Evolutionary conservation across 2,797 vertebrate species (phyloP).

Genomic region (Balearica regulorum): DNA sequence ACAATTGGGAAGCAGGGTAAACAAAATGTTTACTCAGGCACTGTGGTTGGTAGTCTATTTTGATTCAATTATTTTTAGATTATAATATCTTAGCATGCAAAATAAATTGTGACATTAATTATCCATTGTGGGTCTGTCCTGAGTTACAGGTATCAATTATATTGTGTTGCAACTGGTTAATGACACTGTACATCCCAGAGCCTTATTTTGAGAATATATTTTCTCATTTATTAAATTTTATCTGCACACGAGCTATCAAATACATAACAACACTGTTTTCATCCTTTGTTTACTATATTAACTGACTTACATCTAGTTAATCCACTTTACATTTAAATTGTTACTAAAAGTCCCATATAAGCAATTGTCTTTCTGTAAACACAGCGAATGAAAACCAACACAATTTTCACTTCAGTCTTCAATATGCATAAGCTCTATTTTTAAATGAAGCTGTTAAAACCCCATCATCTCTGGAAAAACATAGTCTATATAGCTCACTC

Average conservation of each 20-base stretch:
- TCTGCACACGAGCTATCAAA: constrained; percentile 20
- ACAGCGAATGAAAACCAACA: background rate
- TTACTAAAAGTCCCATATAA: background rate
- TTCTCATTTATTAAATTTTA: constrained; percentile 64
- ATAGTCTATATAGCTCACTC: background rate
- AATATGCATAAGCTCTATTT: background rate
- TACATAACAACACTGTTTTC: background rate
- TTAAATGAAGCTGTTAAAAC: background rate
- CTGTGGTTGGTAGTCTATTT: background rate
- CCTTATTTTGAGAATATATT: constrained; percentile 21
- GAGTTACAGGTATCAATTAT: constrained; percentile 1
- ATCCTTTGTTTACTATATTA: constrained; percentile 26
- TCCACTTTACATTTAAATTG: background rate
- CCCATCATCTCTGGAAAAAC: background rate
- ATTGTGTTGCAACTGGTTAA: constrained; percentile 8
- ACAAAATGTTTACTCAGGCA: constrained; percentile 51
- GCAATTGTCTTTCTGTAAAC: background rate
- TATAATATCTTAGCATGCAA: background rate
- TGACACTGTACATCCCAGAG: background rate
- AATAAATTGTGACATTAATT: constrained; percentile 16
- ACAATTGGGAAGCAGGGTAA: constrained; percentile 7
- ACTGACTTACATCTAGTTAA: background rate
- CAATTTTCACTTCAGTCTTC: background rate
- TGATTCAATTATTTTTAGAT: constrained; percentile 42
- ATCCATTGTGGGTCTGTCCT: background rate